A percentile compares a stretch with the other conserved stretches of the same genome.
Evolutionary conservation across 1,140 invertebrate genomes (phyloP).

Genomic region (Muscidifurax raptorellus): DNA sequence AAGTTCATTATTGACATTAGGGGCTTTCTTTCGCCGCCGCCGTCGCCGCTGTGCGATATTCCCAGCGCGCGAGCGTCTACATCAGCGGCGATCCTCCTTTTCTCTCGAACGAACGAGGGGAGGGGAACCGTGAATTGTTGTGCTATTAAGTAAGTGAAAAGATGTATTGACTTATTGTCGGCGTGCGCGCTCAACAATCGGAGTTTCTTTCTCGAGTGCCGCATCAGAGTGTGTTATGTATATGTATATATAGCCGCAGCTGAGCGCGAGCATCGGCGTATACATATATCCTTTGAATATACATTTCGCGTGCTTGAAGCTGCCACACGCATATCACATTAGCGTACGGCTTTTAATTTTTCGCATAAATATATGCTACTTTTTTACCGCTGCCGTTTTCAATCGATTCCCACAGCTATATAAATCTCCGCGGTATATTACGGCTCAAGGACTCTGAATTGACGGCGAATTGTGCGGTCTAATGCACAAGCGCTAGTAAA

Average conservation of each 20-base stretch:
- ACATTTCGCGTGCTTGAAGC: background rate
- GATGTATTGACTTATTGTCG: constrained; percentile 50
- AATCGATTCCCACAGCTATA: background rate
- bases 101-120: too few relatives aligned
- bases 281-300: constrained; percentile 11
- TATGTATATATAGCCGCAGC: too few relatives aligned
- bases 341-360: background rate
- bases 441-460: too few relatives aligned
- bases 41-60: too few relatives aligned
- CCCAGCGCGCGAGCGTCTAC: background rate
- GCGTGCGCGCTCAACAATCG: constrained; percentile 21
- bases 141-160: constrained; percentile 46
- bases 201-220: background rate
- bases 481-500: too few relatives aligned
- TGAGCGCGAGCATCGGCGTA: background rate
- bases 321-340: background rate
- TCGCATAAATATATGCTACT: constrained; percentile 1
- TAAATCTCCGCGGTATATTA: too few relatives aligned
- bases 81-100: background rate
- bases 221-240: too few relatives aligned
- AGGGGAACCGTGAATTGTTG: constrained; percentile 24
- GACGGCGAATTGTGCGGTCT: too few relatives aligned
- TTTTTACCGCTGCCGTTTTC: background rate
- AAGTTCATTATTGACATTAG: constrained; percentile 52
- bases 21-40: constrained; percentile 2